Percentiles rank a stretch among this genome's conserved stretches.
Conservation (phyloP, 2,113 vertebrate genomes). For the Brachirus orientalis region DNA sequence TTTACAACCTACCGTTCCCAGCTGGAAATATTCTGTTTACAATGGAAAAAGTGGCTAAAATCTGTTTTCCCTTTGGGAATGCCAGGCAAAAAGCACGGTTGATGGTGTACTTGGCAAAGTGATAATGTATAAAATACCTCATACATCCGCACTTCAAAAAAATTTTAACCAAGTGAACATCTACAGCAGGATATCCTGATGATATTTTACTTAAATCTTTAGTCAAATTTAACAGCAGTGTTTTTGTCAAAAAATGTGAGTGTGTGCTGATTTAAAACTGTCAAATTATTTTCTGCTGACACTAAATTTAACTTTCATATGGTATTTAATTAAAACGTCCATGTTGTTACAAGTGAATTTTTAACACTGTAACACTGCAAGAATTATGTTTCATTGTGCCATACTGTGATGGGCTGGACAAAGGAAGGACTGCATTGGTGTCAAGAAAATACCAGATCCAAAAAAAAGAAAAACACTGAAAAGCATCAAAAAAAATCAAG, state of each 20-base stretch:
- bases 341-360: background rate
- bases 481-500: constrained; percentile 39
- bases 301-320: too few species aligned
- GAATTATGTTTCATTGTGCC: constrained; percentile 15
- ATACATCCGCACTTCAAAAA: too few species aligned
- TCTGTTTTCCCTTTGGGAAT: too few species aligned
- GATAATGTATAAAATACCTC: too few species aligned
- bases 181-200: background rate
- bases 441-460: constrained; percentile 45
- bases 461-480: constrained; percentile 44
- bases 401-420: constrained; percentile 28
- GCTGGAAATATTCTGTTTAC: too few species aligned
- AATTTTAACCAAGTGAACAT: background rate
- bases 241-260: background rate
- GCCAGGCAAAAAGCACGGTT: too few species aligned
- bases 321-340: constrained; percentile 9
- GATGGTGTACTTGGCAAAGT: too few species aligned
- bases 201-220: background rate
- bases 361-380: too few species aligned
- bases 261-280: background rate
- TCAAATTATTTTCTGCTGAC: too few species aligned
- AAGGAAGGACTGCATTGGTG: constrained; percentile 25
- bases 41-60: too few species aligned
- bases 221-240: background rate
- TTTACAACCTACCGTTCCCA: too few species aligned